Evolutionary conservation across 1,140 invertebrate genomes (phyloP), one percentile per base, ranked within the genome.

Genomic region (Meloidogyne chitwoodi): DNA sequence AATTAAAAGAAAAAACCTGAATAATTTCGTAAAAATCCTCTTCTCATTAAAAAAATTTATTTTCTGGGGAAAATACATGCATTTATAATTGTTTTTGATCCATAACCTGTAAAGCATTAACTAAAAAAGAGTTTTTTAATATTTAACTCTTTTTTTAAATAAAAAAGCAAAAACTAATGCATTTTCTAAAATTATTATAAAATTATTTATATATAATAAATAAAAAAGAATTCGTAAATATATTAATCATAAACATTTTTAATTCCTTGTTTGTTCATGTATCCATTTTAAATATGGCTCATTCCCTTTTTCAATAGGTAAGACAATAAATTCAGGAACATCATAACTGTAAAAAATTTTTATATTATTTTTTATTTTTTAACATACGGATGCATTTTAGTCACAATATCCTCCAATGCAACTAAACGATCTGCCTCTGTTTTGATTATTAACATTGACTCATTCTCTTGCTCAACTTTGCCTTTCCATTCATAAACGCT

Each of bases 401-500:
- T 34, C n/a, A 74, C 64, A 2, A 11, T 44, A 24, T 64, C 62
- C 44, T 34, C 27, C 6, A 74, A 62, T 64, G n/a, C 11, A 22
- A 10, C 27, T 44, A 74, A n/a, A 44, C 38, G 29, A 24, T 66
- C 64, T n/a, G 6, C 2, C 14, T n/a, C 64, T 67, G 73, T 74
- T 31, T 74, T 74, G 10, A 74, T 74, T 24, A 74, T 74, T 19
- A 74, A 62, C 29, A 74, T 12, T n/a, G 64, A 74, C 26, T 74
- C 73, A 48, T 26, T 41, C 0, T 74, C 64, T 31, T 74, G 64
- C 2, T 74, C 31, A 44, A 74, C 22, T 64, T 24, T 64, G 11
- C 73, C 73, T 44, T 74, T 67, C 73, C 73, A 74, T 41, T 74
- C 62, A 62, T 74, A 74, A 44, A 74, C 14, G 22, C 44, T 61